A percentile compares a stretch with the other conserved stretches of the same genome.
Evolutionary conservation across 1,140 invertebrate species (phyloP).

Genomic region (Caerostris extrusa): DNA sequence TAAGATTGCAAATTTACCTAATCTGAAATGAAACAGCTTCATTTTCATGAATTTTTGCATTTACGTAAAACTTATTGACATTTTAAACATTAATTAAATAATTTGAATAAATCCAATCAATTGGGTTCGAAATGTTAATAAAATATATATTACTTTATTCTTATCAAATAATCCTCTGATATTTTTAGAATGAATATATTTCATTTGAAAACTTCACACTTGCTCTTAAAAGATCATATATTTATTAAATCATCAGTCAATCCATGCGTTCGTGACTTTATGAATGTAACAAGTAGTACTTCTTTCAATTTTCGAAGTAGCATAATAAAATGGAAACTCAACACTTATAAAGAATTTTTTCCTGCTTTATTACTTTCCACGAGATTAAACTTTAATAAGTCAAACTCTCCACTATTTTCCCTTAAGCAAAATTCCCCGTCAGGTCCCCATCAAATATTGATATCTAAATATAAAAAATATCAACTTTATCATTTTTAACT

Average conservation of each 20-base stretch:
- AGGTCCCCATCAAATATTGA: slow-evolving; percentile 22
- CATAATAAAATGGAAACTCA: not conserved
- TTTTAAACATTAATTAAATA: too few relatives aligned
- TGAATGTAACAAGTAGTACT: not conserved
- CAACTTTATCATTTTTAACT: slow-evolving; percentile 27
- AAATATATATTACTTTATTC: too few relatives aligned
- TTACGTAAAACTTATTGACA: too few relatives aligned
- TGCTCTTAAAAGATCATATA: not conserved
- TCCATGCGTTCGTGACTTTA: not conserved
- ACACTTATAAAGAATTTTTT: not conserved
- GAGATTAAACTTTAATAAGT: slow-evolving; percentile 37
- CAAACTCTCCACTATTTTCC: not conserved
- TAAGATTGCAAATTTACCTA: too few relatives aligned
- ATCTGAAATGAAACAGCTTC: too few relatives aligned
- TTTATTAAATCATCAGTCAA: not conserved
- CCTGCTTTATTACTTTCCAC: not conserved
- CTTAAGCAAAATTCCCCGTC: not conserved
- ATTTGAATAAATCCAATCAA: too few relatives aligned
- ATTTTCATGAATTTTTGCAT: too few relatives aligned
- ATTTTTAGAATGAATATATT: too few relatives aligned
- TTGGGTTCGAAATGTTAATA: too few relatives aligned
- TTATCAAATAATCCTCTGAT: too few relatives aligned
- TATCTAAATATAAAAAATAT: slow-evolving; percentile 3
- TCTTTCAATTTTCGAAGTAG: not conserved
- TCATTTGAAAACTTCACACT: too few relatives aligned